phyloP scores from a whole-genome alignment of 2,113 vertebrate genomes.

The Sinocyclocheilus maitianheensis region DNA sequence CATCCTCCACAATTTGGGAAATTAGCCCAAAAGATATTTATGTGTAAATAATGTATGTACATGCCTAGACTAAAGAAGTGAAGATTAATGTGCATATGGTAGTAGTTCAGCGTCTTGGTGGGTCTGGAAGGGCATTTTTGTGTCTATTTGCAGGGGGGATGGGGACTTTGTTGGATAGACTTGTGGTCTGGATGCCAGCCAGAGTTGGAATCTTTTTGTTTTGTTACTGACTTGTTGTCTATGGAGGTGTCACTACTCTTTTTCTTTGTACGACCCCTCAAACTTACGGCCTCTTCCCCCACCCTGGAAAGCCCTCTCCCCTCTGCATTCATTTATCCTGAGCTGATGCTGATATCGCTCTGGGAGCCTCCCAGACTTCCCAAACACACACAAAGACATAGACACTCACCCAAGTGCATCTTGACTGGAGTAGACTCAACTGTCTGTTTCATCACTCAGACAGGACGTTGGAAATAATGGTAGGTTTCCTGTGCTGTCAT shows the following conservation, averaged over 20 bases:
- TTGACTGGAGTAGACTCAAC: slow-evolving; percentile 62
- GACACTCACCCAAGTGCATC: slow-evolving; percentile 41
- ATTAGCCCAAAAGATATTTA: slow-evolving; percentile 55
- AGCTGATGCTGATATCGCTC: background rate
- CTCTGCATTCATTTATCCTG: background rate
- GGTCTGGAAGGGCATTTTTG: slow-evolving; percentile 62
- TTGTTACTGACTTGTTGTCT: slow-evolving; percentile 57
- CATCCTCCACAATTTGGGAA: slow-evolving; percentile 45
- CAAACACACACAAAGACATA: slow-evolving; percentile 39
- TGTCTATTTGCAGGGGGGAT: slow-evolving; percentile 42
- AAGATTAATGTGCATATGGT: slow-evolving; percentile 54
- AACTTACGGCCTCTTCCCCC: slow-evolving; percentile 20
- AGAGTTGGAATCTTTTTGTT: slow-evolving; percentile 64
- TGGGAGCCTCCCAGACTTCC: background rate
- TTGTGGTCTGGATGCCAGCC: slow-evolving; percentile 65
- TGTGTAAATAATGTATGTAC: slow-evolving; percentile 64
- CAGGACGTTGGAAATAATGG: slow-evolving; percentile 36
- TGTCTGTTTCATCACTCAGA: slow-evolving; percentile 59
- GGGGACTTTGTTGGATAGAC: slow-evolving; percentile 59
- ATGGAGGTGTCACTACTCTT: slow-evolving; percentile 61
- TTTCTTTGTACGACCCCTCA: slow-evolving; percentile 45
- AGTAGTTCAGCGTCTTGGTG: slow-evolving; percentile 70
- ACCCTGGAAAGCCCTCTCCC: slow-evolving; percentile 9
- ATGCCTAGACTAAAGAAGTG: slow-evolving; percentile 68
- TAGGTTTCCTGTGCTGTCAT: slow-evolving; percentile 30